These are phyloP conservation scores for Polylopha cassiicola DNA, from an alignment of 2,888 invertebrate species.

Conservation along the genomic window DNA sequence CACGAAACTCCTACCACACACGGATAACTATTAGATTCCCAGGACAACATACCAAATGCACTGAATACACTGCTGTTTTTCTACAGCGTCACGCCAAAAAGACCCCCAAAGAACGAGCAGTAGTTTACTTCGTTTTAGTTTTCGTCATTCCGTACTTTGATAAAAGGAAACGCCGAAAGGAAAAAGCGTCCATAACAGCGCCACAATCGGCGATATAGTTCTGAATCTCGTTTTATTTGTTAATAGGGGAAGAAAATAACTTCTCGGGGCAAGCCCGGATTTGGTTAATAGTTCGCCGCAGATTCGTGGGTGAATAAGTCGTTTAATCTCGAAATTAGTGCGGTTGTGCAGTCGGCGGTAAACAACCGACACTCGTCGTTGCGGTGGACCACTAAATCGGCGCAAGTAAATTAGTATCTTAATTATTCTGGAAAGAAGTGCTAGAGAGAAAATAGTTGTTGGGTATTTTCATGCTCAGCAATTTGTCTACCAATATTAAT, in stretches of 20 bases:
- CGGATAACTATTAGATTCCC: constrained; percentile 8
- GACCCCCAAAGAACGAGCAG: background rate
- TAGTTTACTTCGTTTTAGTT: background rate
- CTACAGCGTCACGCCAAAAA: background rate
- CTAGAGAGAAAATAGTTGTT: too few relatives aligned
- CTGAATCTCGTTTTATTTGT: constrained; percentile 46
- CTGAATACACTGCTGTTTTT: background rate
- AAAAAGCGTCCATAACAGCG: constrained; percentile 40
- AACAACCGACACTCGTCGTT: too few relatives aligned
- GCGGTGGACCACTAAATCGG: too few relatives aligned
- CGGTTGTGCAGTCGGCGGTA: too few relatives aligned
- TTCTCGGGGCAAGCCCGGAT: constrained; percentile 27
- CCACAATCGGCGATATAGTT: constrained; percentile 42
- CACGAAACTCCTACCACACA: constrained; percentile 30
- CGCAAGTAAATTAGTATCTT: too few relatives aligned
- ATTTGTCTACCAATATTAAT: too few relatives aligned
- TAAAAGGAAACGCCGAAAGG: constrained; percentile 28
- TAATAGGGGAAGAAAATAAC: constrained; percentile 46
- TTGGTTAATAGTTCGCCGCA: constrained; percentile 21
- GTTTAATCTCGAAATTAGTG: constrained; percentile 11
- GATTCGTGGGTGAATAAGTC: too few relatives aligned
- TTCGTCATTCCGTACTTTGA: constrained; percentile 17
- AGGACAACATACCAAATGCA: background rate
- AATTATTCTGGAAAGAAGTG: too few relatives aligned
- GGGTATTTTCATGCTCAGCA: too few relatives aligned